Percentiles rank a stretch among this genome's conserved stretches.
phyloP scores from a whole-genome alignment of 2,113 vertebrate genomes.

The Scytalopus superciliaris region DNA sequence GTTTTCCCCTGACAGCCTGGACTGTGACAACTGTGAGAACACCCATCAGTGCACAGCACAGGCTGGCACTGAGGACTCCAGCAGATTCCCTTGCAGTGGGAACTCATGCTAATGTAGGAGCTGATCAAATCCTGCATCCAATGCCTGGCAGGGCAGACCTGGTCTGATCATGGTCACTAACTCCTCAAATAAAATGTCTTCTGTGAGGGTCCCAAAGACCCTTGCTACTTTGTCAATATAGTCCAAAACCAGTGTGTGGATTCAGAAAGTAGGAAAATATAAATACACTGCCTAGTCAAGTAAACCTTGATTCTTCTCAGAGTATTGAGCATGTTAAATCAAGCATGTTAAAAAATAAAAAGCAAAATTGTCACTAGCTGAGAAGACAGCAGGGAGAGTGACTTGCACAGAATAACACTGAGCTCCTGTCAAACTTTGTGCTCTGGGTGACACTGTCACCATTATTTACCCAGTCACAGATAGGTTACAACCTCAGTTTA shows the following conservation, averaged over 20 bases:
- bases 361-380: background rate
- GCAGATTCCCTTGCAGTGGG: background rate
- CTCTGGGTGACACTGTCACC: background rate
- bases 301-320: background rate
- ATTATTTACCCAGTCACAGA: background rate
- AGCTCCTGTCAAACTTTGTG: background rate
- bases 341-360: background rate
- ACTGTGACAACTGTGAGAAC: background rate
- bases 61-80: background rate
- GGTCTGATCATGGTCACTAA: background rate
- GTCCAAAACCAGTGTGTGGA: background rate
- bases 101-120: accelerated
- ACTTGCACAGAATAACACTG: background rate
- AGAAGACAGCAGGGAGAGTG: background rate
- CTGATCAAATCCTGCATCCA: background rate
- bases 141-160: background rate
- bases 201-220: background rate
- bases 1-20: background rate
- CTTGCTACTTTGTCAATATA: background rate
- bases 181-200: background rate
- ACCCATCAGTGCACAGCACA: background rate
- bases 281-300: background rate
- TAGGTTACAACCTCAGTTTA: background rate
- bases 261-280: background rate
- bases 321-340: background rate